Evolutionary conservation across 2,888 invertebrate genomes (phyloP).

Genomic region (Meteorus colon): DNA sequence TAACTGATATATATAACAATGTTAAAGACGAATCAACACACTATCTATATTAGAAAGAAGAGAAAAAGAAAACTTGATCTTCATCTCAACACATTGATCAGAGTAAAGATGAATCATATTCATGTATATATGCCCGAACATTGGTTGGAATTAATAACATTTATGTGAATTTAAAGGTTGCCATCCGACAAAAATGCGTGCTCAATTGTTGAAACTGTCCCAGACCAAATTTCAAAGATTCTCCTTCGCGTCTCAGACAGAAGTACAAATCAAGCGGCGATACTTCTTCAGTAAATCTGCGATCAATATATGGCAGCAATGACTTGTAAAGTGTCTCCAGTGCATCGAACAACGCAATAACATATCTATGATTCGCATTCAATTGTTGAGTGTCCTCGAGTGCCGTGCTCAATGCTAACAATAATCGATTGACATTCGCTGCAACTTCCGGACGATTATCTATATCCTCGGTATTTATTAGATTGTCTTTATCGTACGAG

Average conservation of each 20-base stretch:
- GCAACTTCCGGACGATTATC: conserved; percentile 58
- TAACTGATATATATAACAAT: too few species aligned
- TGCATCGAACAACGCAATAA: conserved; percentile 58
- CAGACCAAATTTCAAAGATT: conserved; percentile 59
- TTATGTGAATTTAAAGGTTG: neutral
- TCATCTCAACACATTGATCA: too few species aligned
- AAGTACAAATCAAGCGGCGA: conserved; percentile 63
- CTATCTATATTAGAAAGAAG: too few species aligned
- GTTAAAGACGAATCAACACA: too few species aligned
- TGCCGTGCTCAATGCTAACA: conserved; percentile 58
- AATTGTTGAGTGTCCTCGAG: conserved; percentile 56
- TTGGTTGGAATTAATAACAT: neutral
- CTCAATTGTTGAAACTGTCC: conserved; percentile 65
- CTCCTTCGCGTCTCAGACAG: conserved; percentile 62
- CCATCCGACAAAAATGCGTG: conserved; percentile 54
- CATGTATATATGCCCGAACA: neutral
- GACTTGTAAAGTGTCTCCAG: conserved; percentile 54
- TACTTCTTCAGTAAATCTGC: conserved; percentile 47
- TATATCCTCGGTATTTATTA: conserved; percentile 48
- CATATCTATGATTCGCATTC: conserved; percentile 52
- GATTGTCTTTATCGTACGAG: conserved; percentile 51
- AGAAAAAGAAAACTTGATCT: too few species aligned
- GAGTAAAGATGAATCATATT: conserved; percentile 18
- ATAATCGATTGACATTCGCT: conserved; percentile 58
- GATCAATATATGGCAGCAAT: conserved; percentile 52